Base-by-base conservation (phyloP, 2,113 vertebrate genomes). In the Petrocephalus zakoni region DNA sequence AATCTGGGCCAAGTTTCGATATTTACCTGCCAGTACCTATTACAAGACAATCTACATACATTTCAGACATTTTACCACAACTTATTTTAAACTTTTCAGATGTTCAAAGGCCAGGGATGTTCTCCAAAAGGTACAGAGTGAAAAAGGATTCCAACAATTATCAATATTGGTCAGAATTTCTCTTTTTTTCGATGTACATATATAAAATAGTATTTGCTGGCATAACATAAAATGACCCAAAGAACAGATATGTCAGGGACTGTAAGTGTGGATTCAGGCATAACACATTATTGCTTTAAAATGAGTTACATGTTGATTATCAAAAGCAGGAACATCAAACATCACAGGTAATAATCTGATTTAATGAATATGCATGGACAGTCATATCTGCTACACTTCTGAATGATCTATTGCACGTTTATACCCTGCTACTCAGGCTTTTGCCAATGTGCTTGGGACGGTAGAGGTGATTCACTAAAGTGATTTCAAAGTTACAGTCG, bases 281-380 rank as follows among this genome's bases (percentile, higher is more conserved):
- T 42, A 61, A 87, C 19, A 61, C 56, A 87, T 64, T 87, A 87
- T 87, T 87, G 86, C 86, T 46, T 87, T 87, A 55, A 87, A 61
- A 61, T 42, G 19, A 42, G 34, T 55, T 29, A 85, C 51, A 53
- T 46, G 25, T 61, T 64, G 15, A 61, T 56, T 13, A 17, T 56
- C 34, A 56, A 55, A 55, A 55, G 8, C 52, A 37, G 15, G 25
- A 55, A 37, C 4, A 85, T 53, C 10, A 21, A 42, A 55, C 8
- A 34, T 37, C 21, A 86, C 13, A 37, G 81, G 81, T 84, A 85
- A 55, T 5, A 85, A 51, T 85, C 5, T 25, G 25, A 85, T 29
- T 13, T 29, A 53, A 85, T 34, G 51, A 5, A 56, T 34, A 55
- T 86, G 9, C 25, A n/a, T 55, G 25, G 85, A 37, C 29, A 86